Evolutionary conservation across 2,113 vertebrate species (phyloP).

Genomic region (Hippocampus comes): DNA sequence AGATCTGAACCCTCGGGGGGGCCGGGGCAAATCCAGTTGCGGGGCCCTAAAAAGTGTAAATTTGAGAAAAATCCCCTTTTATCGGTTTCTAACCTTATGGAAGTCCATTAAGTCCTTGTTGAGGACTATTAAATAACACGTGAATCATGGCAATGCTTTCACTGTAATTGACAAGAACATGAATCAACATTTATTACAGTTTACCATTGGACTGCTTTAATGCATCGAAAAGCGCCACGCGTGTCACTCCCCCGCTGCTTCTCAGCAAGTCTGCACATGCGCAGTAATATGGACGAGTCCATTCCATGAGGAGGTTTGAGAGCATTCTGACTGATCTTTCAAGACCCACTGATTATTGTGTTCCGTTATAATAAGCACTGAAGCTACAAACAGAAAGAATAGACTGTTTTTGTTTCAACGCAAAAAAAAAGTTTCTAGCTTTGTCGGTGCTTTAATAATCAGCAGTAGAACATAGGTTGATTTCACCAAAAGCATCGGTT

Average conservation of each 20-base stretch:
- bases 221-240: background rate
- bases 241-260: too few species aligned
- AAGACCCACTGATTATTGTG: too few species aligned
- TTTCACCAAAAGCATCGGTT: background rate
- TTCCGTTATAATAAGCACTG: background rate
- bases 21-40: background rate
- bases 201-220: background rate
- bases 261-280: too few species aligned
- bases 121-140: too few species aligned
- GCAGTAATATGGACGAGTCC: too few species aligned
- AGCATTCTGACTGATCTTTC: background rate
- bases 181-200: background rate
- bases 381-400: background rate
- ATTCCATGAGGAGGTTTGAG: background rate
- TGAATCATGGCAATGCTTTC: too few species aligned
- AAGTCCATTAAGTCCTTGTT: background rate
- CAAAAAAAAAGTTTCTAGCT: background rate
- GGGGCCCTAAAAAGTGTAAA: background rate
- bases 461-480: background rate
- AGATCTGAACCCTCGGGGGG: background rate
- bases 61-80: background rate
- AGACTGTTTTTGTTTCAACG: too few species aligned
- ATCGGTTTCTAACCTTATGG: background rate
- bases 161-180: background rate
- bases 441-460: background rate